Percentiles rank a stretch among this genome's conserved stretches.
phyloP scores from a whole-genome alignment of 2,888 invertebrate species.

The Sphinx pinastri region DNA sequence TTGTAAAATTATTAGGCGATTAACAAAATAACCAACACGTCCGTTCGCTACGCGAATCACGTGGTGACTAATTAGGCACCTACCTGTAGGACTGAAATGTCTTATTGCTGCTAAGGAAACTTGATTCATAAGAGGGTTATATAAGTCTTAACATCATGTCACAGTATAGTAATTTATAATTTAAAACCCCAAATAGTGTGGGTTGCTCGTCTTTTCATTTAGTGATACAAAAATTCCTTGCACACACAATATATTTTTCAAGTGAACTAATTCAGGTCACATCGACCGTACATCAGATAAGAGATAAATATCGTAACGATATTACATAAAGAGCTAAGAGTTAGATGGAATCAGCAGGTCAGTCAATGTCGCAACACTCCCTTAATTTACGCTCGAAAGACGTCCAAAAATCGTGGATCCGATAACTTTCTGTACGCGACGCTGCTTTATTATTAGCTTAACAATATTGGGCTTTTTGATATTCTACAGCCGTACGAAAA shows the following conservation, averaged over 20 bases:
- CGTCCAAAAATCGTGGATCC: conserved; percentile 70
- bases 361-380: conserved; percentile 59
- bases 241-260: background rate
- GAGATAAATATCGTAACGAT: conserved; percentile 33
- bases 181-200: too few species aligned
- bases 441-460: conserved; percentile 59
- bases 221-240: background rate
- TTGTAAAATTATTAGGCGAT: too few species aligned
- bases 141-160: too few species aligned
- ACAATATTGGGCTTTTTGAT: conserved; percentile 59
- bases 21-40: too few species aligned
- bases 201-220: too few species aligned
- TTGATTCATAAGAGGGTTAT: too few species aligned
- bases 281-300: conserved; percentile 17
- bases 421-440: conserved; percentile 63
- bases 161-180: too few species aligned
- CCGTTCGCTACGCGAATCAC: too few species aligned
- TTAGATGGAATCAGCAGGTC: conserved; percentile 56
- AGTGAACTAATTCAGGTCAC: background rate
- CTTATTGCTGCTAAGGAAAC: too few species aligned
- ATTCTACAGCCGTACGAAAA: conserved; percentile 23
- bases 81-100: too few species aligned
- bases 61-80: too few species aligned
- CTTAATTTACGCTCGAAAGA: conserved; percentile 61
- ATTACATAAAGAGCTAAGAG: conserved; percentile 40